Percentiles rank a stretch among this genome's conserved stretches.
Evolutionary conservation across 2,888 invertebrate genomes (phyloP).

Genomic region (Pheosia gnoma): DNA sequence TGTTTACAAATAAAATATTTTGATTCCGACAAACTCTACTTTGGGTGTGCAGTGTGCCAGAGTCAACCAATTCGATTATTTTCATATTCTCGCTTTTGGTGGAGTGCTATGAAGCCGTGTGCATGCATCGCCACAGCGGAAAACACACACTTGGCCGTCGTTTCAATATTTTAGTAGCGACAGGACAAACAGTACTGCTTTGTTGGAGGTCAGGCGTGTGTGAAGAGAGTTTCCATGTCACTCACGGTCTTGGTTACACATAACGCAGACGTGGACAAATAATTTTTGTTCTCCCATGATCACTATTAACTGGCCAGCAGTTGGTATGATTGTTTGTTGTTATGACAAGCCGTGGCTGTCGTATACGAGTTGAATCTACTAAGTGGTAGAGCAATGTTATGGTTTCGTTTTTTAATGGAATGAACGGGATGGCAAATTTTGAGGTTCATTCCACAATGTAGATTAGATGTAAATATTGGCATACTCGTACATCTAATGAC

Average conservation of each 20-base stretch:
- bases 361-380: neutral
- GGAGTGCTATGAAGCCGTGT: slow-evolving; percentile 37
- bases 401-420: neutral
- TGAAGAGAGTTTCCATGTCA: slow-evolving; percentile 82
- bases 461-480: neutral
- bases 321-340: slow-evolving; percentile 60
- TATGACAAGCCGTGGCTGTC: slow-evolving; percentile 31
- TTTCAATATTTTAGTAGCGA: slow-evolving; percentile 83
- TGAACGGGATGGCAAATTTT: too few species aligned
- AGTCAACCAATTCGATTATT: neutral
- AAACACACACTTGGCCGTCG: slow-evolving; percentile 71
- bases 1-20: too few species aligned
- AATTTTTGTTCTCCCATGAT: slow-evolving; percentile 80
- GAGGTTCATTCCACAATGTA: too few species aligned
- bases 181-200: slow-evolving; percentile 78
- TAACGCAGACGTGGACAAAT: slow-evolving; percentile 72
- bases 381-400: slow-evolving; percentile 2
- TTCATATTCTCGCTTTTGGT: slow-evolving; percentile 36
- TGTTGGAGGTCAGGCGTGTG: slow-evolving; percentile 81
- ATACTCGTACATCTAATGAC: too few species aligned
- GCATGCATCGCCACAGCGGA: slow-evolving; percentile 60
- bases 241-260: slow-evolving; percentile 76
- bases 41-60: too few species aligned
- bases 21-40: too few species aligned
- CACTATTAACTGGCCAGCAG: slow-evolving; percentile 64